Base-by-base conservation (phyloP, 2,888 invertebrate genomes). In the Cantharis rufa region DNA sequence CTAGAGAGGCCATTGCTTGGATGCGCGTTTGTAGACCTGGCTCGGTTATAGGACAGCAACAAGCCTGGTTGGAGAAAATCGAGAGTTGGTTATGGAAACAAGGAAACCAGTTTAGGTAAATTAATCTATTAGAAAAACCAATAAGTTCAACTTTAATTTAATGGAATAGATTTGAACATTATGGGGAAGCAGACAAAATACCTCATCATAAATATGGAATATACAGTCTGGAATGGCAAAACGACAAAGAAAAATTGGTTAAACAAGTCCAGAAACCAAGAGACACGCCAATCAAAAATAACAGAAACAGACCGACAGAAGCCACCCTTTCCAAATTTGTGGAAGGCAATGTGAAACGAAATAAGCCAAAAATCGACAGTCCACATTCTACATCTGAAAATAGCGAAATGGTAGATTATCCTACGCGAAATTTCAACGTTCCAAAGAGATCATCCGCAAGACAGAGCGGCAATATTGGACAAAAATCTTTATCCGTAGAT, bases 1-100 rank as follows among this genome's bases (percentile, higher is more conserved):
- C 96, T 3, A 92, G 91, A 68, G 96, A 97, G 89, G 92, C 94
- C 7, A 96, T 97, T 82, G 95, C 94, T 2, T 97, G 97, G 97
- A 91, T 96, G 88, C 90, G 97, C 81, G 93, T 97, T 78, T 96
- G 96, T 86, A 90, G 97, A 80, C 96, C 96, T 0, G 96, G 96
- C 1, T 95, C 95, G 32, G 94, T 97, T 48, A 96, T 96, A 84
- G 96, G 96, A 13, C 93, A 94, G 75, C 97, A 97, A 86, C 96
- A 97, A 89, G 91, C 93, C 81, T 94, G 92, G 90, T 87, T 94
- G 27, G 90, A 91, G 82, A 87, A 89, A 77, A 81, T 88, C 24
- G 87, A 89, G 80, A 82, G 80, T 32, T 87, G 85, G 86, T 85
- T 92, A 72, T 87, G 89, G 82, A 90, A 89, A 81, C 90, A 90